phyloP scores from a whole-genome alignment of 2,888 invertebrate genomes.

The Willowsia nigromaculata region DNA sequence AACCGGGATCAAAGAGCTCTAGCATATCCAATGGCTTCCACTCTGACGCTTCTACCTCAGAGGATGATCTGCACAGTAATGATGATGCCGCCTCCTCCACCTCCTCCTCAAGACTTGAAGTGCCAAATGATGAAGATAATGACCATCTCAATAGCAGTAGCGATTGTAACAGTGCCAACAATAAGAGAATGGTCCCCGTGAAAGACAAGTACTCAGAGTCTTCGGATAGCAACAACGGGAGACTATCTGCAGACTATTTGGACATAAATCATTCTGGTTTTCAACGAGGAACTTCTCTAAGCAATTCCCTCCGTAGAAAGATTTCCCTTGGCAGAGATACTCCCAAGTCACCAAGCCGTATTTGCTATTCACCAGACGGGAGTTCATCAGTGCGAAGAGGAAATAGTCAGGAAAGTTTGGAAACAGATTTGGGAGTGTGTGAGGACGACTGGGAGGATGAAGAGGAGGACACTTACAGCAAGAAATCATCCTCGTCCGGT shows the following conservation, averaged over 20 bases:
- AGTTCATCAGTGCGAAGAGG: constrained; percentile 54
- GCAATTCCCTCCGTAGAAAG: constrained; percentile 69
- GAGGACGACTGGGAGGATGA: constrained; percentile 77
- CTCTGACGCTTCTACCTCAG: constrained; percentile 75
- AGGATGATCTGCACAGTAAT: constrained; percentile 75
- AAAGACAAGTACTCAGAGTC: constrained; percentile 66
- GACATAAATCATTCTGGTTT: constrained; percentile 20
- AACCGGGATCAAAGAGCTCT: constrained; percentile 73
- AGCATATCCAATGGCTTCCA: constrained; percentile 78
- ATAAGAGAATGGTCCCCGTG: constrained; percentile 71
- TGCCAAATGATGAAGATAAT: constrained; percentile 67
- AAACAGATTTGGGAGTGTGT: constrained; percentile 75
- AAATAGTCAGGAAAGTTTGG: constrained; percentile 75
- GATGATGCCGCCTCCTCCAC: constrained; percentile 65
- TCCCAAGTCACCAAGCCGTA: constrained; percentile 47
- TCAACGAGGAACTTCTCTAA: constrained; percentile 56
- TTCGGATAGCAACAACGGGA: constrained; percentile 18
- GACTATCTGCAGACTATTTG: neutral
- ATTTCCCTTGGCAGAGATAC: constrained; percentile 50
- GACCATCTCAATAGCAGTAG: constrained; percentile 31
- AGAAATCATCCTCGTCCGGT: constrained; percentile 61
- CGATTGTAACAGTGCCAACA: constrained; percentile 52
- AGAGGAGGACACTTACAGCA: constrained; percentile 48
- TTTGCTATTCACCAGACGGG: constrained; percentile 54
- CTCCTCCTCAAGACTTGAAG: constrained; percentile 64